These are phyloP conservation scores for Chloebia gouldiae DNA, from an alignment of 2,113 vertebrate species.

Conservation along the genomic window DNA sequence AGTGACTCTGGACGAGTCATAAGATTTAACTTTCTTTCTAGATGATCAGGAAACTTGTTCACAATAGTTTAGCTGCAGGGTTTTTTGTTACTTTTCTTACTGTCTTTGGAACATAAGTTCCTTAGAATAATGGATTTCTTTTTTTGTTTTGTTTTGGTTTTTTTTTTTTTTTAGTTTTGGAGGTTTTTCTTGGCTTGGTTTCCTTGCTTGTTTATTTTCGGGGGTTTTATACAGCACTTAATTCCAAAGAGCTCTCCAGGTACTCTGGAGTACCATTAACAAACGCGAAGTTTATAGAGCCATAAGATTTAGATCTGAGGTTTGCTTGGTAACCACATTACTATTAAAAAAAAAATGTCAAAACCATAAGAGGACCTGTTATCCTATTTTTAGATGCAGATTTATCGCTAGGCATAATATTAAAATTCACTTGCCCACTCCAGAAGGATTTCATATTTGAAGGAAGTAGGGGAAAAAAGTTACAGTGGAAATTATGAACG, in stretches of 20 bases:
- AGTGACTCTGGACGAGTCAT: neutral
- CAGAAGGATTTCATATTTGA: neutral
- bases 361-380: neutral
- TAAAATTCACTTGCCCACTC: neutral
- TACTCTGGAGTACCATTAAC: neutral
- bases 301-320: neutral
- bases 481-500: neutral
- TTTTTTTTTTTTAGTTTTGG: neutral
- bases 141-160: too few species aligned
- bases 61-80: neutral
- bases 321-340: neutral
- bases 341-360: neutral
- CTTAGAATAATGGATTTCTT: neutral
- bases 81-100: neutral
- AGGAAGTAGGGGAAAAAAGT: neutral
- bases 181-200: fast-evolving
- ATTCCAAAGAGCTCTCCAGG: neutral
- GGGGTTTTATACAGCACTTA: neutral
- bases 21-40: neutral
- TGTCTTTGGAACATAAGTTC: neutral
- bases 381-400: neutral
- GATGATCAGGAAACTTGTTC: neutral
- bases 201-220: neutral
- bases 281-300: neutral
- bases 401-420: neutral